Base-by-base conservation (phyloP, 2,888 invertebrate genomes). In the Cheilosia grossa region DNA sequence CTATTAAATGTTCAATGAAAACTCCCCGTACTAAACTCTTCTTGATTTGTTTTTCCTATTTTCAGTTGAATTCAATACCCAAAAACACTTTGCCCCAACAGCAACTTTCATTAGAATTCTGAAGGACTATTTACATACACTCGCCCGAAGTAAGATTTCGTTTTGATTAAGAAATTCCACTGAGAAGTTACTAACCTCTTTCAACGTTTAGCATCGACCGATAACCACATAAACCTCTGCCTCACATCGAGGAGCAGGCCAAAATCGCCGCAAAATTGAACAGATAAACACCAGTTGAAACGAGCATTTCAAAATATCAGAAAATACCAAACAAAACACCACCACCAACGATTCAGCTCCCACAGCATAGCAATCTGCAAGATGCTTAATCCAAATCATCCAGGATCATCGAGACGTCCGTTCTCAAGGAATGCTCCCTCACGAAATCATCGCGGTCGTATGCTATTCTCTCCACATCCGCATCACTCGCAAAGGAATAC, bases 361-460 rank as follows among this genome's bases (percentile, higher is more conserved):
- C 42, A 15, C 27, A 44, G 30, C 37, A 61, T 9, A 74, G 21
- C 51, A 66, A 64, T 53, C 82, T 53, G 33, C 10, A 88, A 73
- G 82, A 90, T 89, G 89, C 88, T 90, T 82, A 90, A 90, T 88
- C 89, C 90, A 78, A 91, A 90, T 89, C 91, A 92, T 89, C 89
- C 90, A 82, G 91, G 90, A 87, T 90, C 90, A 79, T 90, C 90
- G 78, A 90, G 92, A 66, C 89, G 92, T 63, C 90, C 91, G 44
- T 92, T 91, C 87, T 91, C 92, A 66, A 90, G 92, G 66, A 91
- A 91, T 87, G 90, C 91, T 61, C 90, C 90, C 27, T 89, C 91
- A 59, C 90, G 91, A 75, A 90, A 90, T 82, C 89, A 90, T 88
- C 91, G 91, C 37, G 90, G 91, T 49, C 91, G 92, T 54, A 89